phyloP scores from a whole-genome alignment of 1,140 invertebrate species.

The Pissodes strobi region DNA sequence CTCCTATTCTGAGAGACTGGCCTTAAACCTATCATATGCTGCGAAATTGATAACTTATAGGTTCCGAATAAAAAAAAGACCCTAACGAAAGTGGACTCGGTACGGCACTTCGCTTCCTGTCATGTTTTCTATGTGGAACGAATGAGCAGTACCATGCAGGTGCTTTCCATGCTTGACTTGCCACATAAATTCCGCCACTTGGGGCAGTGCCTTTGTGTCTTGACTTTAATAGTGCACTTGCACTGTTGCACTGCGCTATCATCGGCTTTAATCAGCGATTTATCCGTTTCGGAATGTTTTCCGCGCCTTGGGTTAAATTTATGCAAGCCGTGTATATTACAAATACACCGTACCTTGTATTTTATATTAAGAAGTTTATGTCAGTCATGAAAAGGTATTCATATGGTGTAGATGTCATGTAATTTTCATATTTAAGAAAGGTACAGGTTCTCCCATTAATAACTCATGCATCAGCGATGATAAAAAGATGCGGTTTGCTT shows the following conservation, averaged over 20 bases:
- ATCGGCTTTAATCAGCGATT: constrained; percentile 8
- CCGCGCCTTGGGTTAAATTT: constrained; percentile 16
- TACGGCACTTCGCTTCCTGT: constrained; percentile 14
- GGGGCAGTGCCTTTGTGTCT: constrained; percentile 19
- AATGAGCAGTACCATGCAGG: constrained; percentile 12
- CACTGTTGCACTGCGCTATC: constrained; percentile 10
- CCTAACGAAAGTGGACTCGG: no score
- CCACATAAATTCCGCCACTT: constrained; percentile 26
- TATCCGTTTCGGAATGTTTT: constrained; percentile 22
- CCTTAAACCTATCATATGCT: no score
- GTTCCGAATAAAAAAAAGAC: no score
- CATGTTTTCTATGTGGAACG: constrained; percentile 11
- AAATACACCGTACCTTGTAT: constrained; percentile 7
- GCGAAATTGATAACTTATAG: no score
- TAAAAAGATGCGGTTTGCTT: no score
- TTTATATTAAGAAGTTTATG: background rate
- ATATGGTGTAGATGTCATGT: no score
- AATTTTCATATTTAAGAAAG: no score
- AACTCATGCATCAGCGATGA: no score
- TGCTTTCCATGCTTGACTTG: constrained; percentile 27
- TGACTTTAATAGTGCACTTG: constrained; percentile 29
- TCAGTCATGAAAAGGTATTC: no score
- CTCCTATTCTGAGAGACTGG: no score
- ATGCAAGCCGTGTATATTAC: constrained; percentile 12
- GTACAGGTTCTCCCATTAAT: no score